Evolutionary conservation across 2,888 invertebrate species (phyloP).

Genomic region (Apocheima hispidaria): DNA sequence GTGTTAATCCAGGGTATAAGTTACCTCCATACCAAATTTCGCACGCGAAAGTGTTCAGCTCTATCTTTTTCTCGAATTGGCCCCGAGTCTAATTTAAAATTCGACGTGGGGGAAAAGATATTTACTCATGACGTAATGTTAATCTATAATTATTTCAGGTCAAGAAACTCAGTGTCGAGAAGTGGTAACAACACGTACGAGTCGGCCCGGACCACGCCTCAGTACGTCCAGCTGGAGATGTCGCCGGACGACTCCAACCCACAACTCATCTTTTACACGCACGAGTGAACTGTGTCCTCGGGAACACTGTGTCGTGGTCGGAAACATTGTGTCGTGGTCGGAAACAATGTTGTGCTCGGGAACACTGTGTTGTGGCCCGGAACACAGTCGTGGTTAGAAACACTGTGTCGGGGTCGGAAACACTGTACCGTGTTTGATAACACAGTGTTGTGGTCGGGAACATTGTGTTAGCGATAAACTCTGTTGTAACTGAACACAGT

Average conservation of each 20-base stretch:
- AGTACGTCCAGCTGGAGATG: slow-evolving; percentile 79
- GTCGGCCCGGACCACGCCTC: slow-evolving; percentile 80
- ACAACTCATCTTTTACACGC: slow-evolving; percentile 95
- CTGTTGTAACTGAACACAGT: background rate
- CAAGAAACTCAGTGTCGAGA: slow-evolving; percentile 81
- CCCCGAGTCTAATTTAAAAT: too few species aligned
- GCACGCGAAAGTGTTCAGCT: too few species aligned
- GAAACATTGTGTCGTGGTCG: background rate
- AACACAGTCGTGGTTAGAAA: background rate
- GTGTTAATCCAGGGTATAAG: too few species aligned
- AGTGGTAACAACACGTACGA: slow-evolving; percentile 73
- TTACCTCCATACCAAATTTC: too few species aligned
- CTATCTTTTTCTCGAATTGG: too few species aligned
- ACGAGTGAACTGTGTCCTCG: slow-evolving; percentile 72
- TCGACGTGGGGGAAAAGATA: too few species aligned
- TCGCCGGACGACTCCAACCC: slow-evolving; percentile 88
- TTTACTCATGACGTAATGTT: too few species aligned
- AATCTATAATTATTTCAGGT: slow-evolving; percentile 68
- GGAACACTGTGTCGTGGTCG: background rate
- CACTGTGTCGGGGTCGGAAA: background rate
- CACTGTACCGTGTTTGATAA: background rate
- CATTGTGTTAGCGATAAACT: background rate
- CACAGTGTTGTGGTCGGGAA: background rate
- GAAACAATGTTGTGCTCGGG: background rate
- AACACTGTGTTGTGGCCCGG: background rate